phyloP scores from a whole-genome alignment of 37 sponge, comb jelly and placozoan species.

The Chondrosia reniformis region DNA sequence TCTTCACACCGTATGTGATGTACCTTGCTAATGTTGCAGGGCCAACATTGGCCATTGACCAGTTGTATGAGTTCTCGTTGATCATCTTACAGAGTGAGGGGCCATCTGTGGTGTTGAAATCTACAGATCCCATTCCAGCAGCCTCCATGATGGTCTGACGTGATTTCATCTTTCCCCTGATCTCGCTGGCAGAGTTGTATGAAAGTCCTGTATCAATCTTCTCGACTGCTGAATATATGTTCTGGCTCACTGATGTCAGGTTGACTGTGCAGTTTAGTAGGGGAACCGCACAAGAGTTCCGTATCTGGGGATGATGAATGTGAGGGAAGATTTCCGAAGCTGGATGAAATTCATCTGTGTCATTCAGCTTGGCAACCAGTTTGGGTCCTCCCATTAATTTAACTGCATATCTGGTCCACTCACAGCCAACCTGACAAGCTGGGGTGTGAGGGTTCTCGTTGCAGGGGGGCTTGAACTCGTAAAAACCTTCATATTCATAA shows the following conservation, averaged over 20 bases:
- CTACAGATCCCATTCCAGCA: background rate
- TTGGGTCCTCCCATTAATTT: conserved; percentile 1
- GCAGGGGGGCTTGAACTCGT: conserved; percentile 41
- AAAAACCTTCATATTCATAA: conserved; percentile 24
- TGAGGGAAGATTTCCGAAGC: conserved; percentile 18
- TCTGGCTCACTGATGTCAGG: conserved; percentile 12
- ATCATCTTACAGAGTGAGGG: conserved; percentile 6
- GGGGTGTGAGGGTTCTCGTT: conserved; percentile 20
- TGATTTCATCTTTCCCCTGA: conserved; percentile 35
- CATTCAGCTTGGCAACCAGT: background rate
- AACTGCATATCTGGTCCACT: conserved; percentile 16
- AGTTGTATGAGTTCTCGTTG: conserved; percentile 15
- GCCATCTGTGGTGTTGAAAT: conserved; percentile 36
- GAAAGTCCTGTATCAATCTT: conserved; percentile 18
- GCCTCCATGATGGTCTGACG: conserved; percentile 37
- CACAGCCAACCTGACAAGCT: conserved; percentile 11
- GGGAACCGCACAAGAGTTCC: background rate
- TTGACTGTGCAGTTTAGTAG: background rate
- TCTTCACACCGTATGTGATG: conserved; percentile 12
- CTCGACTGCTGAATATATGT: conserved; percentile 10
- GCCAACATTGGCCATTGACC: conserved; percentile 10
- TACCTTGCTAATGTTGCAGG: conserved; percentile 10
- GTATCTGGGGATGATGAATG: conserved; percentile 32
- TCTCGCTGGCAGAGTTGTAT: conserved; percentile 21
- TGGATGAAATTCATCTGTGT: conserved; percentile 30